Base-by-base conservation (phyloP, 2,797 vertebrate genomes). In the Botia almorhae region DNA sequence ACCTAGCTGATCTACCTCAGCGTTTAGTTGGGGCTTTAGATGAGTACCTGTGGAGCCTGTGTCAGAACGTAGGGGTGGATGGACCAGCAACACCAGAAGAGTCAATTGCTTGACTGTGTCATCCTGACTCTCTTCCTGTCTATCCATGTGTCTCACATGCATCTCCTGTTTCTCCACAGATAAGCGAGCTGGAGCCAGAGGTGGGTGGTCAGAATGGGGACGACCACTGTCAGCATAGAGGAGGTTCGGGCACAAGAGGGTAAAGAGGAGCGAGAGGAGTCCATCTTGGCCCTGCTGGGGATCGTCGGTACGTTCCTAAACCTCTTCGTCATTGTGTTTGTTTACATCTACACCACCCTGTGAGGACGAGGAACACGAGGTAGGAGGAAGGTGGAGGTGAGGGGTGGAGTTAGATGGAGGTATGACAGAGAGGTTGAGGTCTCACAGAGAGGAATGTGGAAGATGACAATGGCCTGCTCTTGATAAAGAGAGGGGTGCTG, bases 251-350 rank as follows among this genome's bases (percentile, higher is more conserved):
- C 87, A 71, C 92, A 93, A 89, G 95, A 96, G 87, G 93, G 94
- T 83, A 97, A 96, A 90, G 96, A 97, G 87, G 96, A 98, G 89
- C 95, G 95, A 88, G 95, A 97, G 87, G 96, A 97, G 89, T 96
- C 95, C 87, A 92, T 96, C 87, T 91, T 97, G 91, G 96, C 95
- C 78, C 85, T 96, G 90, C 90, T 97, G 77, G 96, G 96, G 76
- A 96, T 98, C 87, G 89, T 95, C 72, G 95, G 96, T 87, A 98
- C 94, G 70, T 94, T 97, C 87, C 93, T 97, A 19, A 97, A 97
- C 90, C 93, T 97, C 70, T 96, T 96, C 81, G 96, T 97, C 80
- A 96, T 96, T 2, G 92, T 97, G 85, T 97, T 96, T 87, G 95
- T 96, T 81, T 97, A 96, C 86, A 95, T 97, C 86, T 97, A 96